Conservation (phyloP, 2,797 vertebrate genomes). For the Atherinosoma microstoma region DNA sequence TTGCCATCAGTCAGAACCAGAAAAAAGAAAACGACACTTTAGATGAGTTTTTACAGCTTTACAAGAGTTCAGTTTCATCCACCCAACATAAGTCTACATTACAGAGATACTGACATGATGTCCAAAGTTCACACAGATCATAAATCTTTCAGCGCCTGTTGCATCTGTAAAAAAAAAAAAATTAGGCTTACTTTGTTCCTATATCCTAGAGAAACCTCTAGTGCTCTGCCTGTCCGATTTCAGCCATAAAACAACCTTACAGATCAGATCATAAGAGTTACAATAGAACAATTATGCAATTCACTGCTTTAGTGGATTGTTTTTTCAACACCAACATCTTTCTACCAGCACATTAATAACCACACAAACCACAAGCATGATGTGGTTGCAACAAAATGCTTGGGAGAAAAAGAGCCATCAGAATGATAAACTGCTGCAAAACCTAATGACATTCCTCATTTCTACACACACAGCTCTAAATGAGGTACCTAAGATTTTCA, state of each 20-base stretch:
- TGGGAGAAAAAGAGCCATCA: slow-evolving; percentile 18
- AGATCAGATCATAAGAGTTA: neutral
- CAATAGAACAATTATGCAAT: neutral
- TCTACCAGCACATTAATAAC: slow-evolving; percentile 30
- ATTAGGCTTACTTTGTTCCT: neutral
- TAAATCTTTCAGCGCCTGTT: neutral
- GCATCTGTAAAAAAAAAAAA: neutral
- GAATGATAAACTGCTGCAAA: slow-evolving; percentile 17
- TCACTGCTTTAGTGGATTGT: slow-evolving; percentile 26
- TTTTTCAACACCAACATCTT: slow-evolving; percentile 18
- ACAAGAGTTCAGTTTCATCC: neutral
- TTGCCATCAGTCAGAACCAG: neutral
- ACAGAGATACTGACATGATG: neutral
- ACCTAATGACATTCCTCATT: neutral
- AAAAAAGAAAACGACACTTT: neutral
- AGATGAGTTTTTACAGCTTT: neutral
- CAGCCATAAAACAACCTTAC: neutral
- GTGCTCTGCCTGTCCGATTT: neutral
- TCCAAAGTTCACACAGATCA: neutral
- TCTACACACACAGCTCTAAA: neutral
- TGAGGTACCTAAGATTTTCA: neutral
- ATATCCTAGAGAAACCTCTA: neutral
- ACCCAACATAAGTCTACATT: neutral
- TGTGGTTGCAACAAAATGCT: slow-evolving; percentile 32
- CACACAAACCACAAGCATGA: slow-evolving; percentile 31